Percentiles rank a stretch among this genome's conserved stretches.
Conservation (phyloP, 2,113 vertebrate genomes). For the Crotalus helleri region DNA sequence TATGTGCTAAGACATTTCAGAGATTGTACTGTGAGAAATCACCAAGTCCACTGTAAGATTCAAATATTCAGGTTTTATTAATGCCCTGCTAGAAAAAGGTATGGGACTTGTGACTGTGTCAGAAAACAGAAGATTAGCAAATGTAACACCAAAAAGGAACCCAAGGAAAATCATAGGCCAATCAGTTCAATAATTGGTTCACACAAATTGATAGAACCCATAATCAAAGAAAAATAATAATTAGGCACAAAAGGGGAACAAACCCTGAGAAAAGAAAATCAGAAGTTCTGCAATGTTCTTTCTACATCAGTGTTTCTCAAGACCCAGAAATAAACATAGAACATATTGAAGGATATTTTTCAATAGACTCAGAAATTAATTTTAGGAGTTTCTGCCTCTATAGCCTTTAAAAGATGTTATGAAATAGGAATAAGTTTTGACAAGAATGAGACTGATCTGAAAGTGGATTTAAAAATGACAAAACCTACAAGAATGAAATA, state of each 20-base stretch:
- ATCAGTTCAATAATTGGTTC: not conserved
- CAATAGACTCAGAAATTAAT: not conserved
- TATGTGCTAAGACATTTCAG: not conserved
- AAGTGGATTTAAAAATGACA: not conserved
- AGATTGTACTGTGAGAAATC: not conserved
- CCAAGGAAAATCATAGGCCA: not conserved
- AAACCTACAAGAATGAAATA: not conserved
- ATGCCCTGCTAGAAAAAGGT: not conserved
- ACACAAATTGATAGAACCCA: not conserved
- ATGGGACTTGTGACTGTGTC: not conserved
- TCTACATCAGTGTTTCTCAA: not conserved
- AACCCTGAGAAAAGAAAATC: not conserved
- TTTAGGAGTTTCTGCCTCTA: not conserved
- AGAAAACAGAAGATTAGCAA: not conserved
- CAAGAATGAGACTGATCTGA: not conserved
- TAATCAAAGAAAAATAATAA: not conserved
- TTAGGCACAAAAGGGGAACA: not conserved
- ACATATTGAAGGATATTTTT: not conserved
- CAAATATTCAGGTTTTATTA: not conserved
- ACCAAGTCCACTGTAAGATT: not conserved
- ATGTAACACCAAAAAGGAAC: not conserved
- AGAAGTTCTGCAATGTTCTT: not conserved
- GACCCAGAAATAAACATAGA: not conserved
- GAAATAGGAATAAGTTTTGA: not conserved
- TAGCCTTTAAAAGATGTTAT: not conserved